phyloP scores from a whole-genome alignment of 2,888 invertebrate species.

The Teinopalpus imperialis region DNA sequence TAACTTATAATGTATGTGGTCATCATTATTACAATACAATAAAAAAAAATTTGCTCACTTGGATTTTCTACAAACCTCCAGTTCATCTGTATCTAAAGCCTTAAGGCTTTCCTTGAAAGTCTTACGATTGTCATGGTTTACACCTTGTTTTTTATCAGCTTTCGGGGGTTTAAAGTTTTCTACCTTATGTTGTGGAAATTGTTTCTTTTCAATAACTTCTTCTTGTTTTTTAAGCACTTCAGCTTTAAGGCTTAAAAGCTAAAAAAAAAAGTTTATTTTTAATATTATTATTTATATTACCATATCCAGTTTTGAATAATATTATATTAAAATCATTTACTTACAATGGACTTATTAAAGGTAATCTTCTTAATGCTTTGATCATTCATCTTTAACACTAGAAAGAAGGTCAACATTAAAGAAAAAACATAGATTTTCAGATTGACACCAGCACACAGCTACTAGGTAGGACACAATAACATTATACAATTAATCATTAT shows the following conservation, averaged over 20 bases:
- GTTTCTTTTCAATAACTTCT: slow-evolving; percentile 87
- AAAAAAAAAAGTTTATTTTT: slow-evolving; percentile 15
- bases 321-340: slow-evolving; percentile 35
- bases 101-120: slow-evolving; percentile 60
- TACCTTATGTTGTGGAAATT: slow-evolving; percentile 73
- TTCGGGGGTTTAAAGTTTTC: slow-evolving; percentile 72
- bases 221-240: slow-evolving; percentile 93
- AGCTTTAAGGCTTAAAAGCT: slow-evolving; percentile 92
- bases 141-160: slow-evolving; percentile 30
- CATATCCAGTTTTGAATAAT: too few relatives aligned
- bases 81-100: slow-evolving; percentile 62
- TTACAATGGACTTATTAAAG: slow-evolving; percentile 80
- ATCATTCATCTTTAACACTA: slow-evolving; percentile 60
- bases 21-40: too few relatives aligned
- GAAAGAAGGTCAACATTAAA: too few relatives aligned
- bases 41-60: slow-evolving; percentile 60
- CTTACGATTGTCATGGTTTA: slow-evolving; percentile 60
- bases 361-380: slow-evolving; percentile 64
- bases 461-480: too few relatives aligned
- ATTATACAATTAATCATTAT: too few relatives aligned
- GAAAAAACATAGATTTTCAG: too few relatives aligned
- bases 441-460: too few relatives aligned
- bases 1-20: too few relatives aligned
- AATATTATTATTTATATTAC: slow-evolving; percentile 75
- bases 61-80: slow-evolving; percentile 71